Conservation (phyloP, 2,888 invertebrate genomes). For the Stenotaenia linearis region DNA sequence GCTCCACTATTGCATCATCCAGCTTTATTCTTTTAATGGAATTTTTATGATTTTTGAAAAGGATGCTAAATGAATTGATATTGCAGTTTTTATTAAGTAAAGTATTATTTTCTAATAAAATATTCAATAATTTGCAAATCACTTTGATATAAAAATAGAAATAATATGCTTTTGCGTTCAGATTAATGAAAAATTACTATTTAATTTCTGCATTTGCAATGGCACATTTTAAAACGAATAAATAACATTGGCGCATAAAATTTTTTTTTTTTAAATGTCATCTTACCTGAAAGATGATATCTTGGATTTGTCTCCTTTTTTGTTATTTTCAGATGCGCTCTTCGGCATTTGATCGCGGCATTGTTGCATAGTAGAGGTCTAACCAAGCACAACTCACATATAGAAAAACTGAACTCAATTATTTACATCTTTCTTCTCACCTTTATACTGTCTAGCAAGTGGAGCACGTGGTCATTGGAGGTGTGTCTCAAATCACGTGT, state of each 20-base stretch:
- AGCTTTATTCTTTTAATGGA: not conserved
- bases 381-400: not conserved
- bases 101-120: not conserved
- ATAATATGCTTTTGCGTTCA: too few relatives aligned
- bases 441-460: not conserved
- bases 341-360: not conserved
- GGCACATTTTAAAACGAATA: too few relatives aligned
- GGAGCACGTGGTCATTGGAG: not conserved
- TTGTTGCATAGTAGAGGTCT: not conserved
- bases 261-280: too few relatives aligned
- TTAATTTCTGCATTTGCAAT: too few relatives aligned
- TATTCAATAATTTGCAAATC: not conserved
- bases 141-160: not conserved
- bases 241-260: too few relatives aligned
- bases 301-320: not conserved
- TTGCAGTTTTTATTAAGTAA: not conserved
- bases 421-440: not conserved
- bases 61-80: not conserved
- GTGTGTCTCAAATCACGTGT: not conserved
- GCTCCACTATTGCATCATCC: not conserved
- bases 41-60: not conserved
- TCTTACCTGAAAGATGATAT: not conserved
- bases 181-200: too few relatives aligned
- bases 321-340: not conserved
- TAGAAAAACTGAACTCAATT: not conserved